Base-by-base conservation (phyloP, 2,797 vertebrate genomes). In the Hippoglossus hippoglossus region DNA sequence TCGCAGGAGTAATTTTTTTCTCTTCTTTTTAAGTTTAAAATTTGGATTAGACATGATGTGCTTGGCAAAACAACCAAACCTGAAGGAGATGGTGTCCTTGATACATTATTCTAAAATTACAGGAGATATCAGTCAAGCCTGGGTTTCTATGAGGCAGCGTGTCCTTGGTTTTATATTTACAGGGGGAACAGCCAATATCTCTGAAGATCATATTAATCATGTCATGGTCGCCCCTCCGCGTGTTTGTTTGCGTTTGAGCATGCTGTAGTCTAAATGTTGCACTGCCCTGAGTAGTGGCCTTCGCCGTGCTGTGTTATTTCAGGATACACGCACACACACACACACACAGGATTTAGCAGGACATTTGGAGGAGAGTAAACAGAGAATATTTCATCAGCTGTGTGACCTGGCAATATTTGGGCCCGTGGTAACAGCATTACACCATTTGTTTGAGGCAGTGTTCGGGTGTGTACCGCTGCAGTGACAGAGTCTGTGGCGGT, bases 301-400 rank as follows among this genome's bases (percentile, higher is more conserved):
- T 80, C 24, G 0, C 67, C 28, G 46, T 51, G 65, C 71, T 82
- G 67, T 82, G 75, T 87, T 87, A 81, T 84, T 89, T 87, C 62
- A 79, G 73, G 67, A 79, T 79, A 81, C 54, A 39, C n/a, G n/a
- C 26, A 59, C 73, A 75, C 72, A 65, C 79, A 79, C 25, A 83
- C 46, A 65, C 67, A 84, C 39, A 62, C 62, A 77, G 77, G 87
- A 64, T 89, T 91, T 88, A 88, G 85, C 77, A 85, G 90, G 87
- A 90, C 87, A 85, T 92, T 92, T 92, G 80, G 79, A 89, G 92
- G 86, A 85, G 89, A 85, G 87, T 89, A 93, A 92, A 92, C 88
- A 92, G 75, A 63, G 84, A 87, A 90, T 92, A 92, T 93, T 93
- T 93, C 89, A 92, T 91, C 92, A 92, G 92, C 89, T 92, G 90